These are phyloP conservation scores for Phrynocephalus vlangalii DNA, from an alignment of 2,797 vertebrate species.

Conservation along the genomic window DNA sequence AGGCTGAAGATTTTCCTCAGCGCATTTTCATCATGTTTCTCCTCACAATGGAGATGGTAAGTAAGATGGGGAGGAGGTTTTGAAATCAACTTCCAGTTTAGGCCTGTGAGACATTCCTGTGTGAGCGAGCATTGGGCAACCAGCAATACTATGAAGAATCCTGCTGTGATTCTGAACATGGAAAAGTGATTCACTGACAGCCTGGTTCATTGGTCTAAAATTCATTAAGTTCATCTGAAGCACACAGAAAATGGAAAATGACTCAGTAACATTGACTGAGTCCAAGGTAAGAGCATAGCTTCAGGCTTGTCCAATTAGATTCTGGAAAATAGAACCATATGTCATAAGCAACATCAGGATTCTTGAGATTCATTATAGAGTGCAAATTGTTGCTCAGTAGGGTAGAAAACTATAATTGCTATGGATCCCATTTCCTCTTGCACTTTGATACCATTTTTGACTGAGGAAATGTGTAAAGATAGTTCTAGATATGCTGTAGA, in stretches of 20 bases:
- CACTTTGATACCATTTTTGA: not conserved
- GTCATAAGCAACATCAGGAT: not conserved
- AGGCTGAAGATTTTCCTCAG: too few relatives aligned
- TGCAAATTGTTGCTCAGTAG: conserved; percentile 6
- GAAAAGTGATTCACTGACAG: not conserved
- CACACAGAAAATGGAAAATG: not conserved
- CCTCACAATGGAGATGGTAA: not conserved
- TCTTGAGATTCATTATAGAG: not conserved
- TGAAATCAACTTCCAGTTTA: conserved; percentile 18
- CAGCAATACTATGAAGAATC: not conserved
- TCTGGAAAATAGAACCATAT: not conserved
- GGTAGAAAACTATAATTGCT: not conserved
- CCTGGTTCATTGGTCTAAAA: not conserved
- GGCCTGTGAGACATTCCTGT: not conserved
- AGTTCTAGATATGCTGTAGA: not conserved
- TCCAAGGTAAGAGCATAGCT: not conserved
- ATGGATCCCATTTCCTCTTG: conserved; percentile 3
- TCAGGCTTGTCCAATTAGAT: conserved; percentile 29
- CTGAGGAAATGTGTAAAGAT: not conserved
- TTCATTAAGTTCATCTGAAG: conserved; percentile 5
- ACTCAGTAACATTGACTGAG: conserved; percentile 11
- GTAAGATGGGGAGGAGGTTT: conserved; percentile 26
- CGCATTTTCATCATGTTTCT: too few relatives aligned
- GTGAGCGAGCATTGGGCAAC: too few relatives aligned
- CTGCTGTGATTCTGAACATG: not conserved